These are phyloP conservation scores for Dendrolimus houi DNA, from an alignment of 2,888 invertebrate genomes.

Conservation along the genomic window DNA sequence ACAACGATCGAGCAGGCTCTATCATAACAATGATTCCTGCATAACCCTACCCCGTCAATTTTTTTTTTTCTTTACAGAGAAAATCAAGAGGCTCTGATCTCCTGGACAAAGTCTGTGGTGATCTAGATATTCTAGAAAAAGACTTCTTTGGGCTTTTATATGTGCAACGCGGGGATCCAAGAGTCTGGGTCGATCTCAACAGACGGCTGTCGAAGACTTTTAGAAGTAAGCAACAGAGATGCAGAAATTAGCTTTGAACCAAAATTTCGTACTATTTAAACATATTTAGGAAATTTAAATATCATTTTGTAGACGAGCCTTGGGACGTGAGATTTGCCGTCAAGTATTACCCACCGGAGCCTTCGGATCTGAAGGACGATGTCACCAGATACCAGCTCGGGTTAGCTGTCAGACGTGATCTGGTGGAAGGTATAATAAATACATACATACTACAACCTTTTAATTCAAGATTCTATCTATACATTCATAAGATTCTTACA, in stretches of 20 bases:
- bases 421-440: conserved; percentile 83
- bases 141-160: conserved; percentile 96
- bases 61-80: conserved; percentile 77
- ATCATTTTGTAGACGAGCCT: conserved; percentile 81
- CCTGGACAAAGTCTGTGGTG: conserved; percentile 90
- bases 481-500: no score
- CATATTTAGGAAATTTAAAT: not conserved
- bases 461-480: no score
- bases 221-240: conserved; percentile 78
- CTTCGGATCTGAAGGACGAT: conserved; percentile 93
- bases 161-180: conserved; percentile 86
- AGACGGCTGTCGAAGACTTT: conserved; percentile 93
- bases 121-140: conserved; percentile 90
- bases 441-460: no score
- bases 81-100: conserved; percentile 92
- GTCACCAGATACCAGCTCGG: conserved; percentile 95
- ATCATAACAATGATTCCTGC: no score
- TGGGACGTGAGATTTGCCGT: conserved; percentile 97
- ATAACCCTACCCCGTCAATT: no score
- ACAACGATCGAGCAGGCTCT: no score
- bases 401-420: conserved; percentile 87
- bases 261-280: no score
- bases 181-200: conserved; percentile 93
- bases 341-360: conserved; percentile 99
- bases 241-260: no score